Conservation (phyloP, 2,113 vertebrate genomes). For the Salvelinus namaycush region DNA sequence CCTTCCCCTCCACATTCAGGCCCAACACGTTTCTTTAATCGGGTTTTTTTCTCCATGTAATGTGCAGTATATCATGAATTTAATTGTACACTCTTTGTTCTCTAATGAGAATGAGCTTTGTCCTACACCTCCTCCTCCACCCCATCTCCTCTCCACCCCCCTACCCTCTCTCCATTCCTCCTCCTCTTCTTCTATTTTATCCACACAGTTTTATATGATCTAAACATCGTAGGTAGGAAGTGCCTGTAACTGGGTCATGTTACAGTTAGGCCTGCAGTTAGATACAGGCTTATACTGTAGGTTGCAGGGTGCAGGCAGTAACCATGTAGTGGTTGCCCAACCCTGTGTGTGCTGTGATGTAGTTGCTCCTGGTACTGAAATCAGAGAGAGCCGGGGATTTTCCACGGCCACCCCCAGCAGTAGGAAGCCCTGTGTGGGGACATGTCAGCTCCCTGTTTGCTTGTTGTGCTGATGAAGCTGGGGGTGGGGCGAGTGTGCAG, state of each 20-base stretch:
- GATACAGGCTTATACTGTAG: no score
- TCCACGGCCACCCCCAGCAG: conserved; percentile 70
- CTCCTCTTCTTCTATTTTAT: conserved; percentile 3
- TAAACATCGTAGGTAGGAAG: no score
- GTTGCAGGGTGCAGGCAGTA: conserved; percentile 21
- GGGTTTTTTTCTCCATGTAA: conserved; percentile 42
- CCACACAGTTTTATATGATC: no score
- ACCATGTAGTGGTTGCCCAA: conserved; percentile 26
- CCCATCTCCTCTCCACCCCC: no score
- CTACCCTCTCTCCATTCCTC: background rate
- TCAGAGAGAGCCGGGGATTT: conserved; percentile 58
- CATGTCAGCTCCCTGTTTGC: conserved; percentile 75
- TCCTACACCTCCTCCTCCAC: conserved; percentile 8
- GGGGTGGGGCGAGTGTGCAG: conserved; percentile 78
- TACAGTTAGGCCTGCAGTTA: no score
- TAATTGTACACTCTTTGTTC: conserved; percentile 39
- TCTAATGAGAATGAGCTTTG: conserved; percentile 47
- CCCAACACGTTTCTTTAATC: conserved; percentile 33
- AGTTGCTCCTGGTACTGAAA: conserved; percentile 19
- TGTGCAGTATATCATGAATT: conserved; percentile 34
- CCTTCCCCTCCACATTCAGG: conserved; percentile 25
- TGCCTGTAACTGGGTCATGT: no score
- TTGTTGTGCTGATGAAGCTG: conserved; percentile 75
- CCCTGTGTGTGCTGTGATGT: conserved; percentile 12
- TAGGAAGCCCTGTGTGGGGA: conserved; percentile 73